Evolutionary conservation across 2,113 vertebrate genomes (phyloP).

Genomic region (Vombatus ursinus): DNA sequence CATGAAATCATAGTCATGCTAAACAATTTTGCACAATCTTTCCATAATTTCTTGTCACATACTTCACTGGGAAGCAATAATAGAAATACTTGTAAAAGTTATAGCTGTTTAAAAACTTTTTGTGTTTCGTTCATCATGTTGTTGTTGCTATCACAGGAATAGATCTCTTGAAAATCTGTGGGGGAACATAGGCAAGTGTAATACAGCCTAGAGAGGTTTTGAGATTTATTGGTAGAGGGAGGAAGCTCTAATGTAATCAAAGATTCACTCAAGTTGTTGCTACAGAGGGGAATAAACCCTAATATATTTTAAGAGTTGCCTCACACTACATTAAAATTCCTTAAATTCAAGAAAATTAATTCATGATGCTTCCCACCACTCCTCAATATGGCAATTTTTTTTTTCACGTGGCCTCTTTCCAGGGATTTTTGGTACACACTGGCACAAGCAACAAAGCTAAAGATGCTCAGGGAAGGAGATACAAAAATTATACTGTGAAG

Average conservation of each 20-base stretch:
- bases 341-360: background rate
- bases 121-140: background rate
- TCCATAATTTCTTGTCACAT: background rate
- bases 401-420: background rate
- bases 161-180: background rate
- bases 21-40: background rate
- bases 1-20: background rate
- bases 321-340: background rate
- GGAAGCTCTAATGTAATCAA: background rate
- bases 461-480: background rate
- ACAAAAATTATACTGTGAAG: background rate
- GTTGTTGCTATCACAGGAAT: background rate
- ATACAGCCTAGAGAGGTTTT: background rate
- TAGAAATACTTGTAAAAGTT: background rate
- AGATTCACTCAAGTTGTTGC: background rate
- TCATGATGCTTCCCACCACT: background rate
- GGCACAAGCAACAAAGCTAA: background rate
- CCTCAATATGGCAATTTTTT: background rate
- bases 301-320: background rate
- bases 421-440: background rate
- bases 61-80: background rate
- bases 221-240: background rate
- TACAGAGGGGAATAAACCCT: background rate
- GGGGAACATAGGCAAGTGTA: background rate
- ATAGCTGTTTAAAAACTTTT: background rate